Base-by-base conservation (phyloP, 2,888 invertebrate genomes). In the Crepidodera aurea region DNA sequence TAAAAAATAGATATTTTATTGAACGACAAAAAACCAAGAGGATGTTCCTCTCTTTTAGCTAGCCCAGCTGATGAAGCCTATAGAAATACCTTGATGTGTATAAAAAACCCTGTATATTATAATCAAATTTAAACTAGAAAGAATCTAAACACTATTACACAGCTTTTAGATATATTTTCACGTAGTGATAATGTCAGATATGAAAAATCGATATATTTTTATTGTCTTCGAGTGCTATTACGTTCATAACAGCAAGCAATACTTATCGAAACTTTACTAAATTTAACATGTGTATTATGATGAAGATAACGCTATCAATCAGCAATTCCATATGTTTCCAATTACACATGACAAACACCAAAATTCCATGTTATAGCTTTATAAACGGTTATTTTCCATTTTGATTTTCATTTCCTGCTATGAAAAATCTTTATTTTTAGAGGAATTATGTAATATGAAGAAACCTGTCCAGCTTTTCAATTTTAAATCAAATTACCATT, bases 261-360 rank as follows among this genome's bases (percentile, higher is more conserved):
- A 64, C 37, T 56, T 34, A 56, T 66, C 60, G 57, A 60, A 59
- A 58, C 59, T 61, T 55, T 61, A 67, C 65, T 63, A 63, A 67
- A 62, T 65, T 63, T 51, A 67, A 67, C 67, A 67, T 67, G 65
- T 67, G 65, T 67, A 67, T 67, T 65, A 65, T 67, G 51, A 51
- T 59, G 57, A 32, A 18, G 67, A 67, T 67, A 67, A 65, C 56
- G 46, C 53, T 67, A 67, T 67, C 65, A 59, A 59, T 65, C 55
- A 61, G 42, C 51, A 39, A 57, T 42, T 56, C 67, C 67, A 65
- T 67, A 61, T 67, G 67, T 40, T 61, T 51, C 50, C 46, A 65
- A 65, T 63, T 67, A 62, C 53, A 54, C 44, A 42, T 55, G 39
- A 57, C 54, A 67, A 60, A 60, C 62, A 62, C 56, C 57, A 50